phyloP scores from a whole-genome alignment of 2,888 invertebrate genomes.

The Watsonalla cultraria region DNA sequence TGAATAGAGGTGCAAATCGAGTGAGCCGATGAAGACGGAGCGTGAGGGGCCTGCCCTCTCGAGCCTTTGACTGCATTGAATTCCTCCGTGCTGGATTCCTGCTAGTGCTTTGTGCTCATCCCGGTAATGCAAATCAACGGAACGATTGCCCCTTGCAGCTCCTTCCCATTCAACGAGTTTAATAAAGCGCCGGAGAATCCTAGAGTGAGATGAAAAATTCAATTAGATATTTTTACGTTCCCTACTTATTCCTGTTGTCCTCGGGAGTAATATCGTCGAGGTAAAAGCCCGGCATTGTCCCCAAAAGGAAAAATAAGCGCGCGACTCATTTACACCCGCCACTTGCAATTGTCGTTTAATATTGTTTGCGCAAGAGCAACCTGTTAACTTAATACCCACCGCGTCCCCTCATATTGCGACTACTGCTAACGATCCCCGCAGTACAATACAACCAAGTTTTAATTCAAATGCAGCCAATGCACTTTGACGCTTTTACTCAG shows the following conservation, averaged over 20 bases:
- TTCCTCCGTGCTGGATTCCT: slow-evolving; percentile 32
- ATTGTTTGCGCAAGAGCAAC: slow-evolving; percentile 39
- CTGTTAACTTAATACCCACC: slow-evolving; percentile 25
- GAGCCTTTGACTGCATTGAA: slow-evolving; percentile 39
- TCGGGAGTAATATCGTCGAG: slow-evolving; percentile 39
- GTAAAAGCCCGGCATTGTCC: slow-evolving; percentile 33
- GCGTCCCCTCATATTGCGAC: slow-evolving; percentile 14
- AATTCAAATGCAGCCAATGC: background rate
- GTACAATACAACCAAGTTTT: background rate
- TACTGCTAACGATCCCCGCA: background rate
- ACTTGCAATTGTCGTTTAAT: slow-evolving; percentile 45
- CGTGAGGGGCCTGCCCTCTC: slow-evolving; percentile 8
- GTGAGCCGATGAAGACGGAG: background rate
- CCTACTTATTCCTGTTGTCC: slow-evolving; percentile 40
- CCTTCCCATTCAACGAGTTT: slow-evolving; percentile 46
- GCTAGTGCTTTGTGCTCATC: slow-evolving; percentile 43
- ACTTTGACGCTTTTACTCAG: no score
- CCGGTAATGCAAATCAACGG: slow-evolving; percentile 55
- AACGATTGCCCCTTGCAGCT: slow-evolving; percentile 50
- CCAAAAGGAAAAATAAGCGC: slow-evolving; percentile 39
- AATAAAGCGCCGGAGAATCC: slow-evolving; percentile 49
- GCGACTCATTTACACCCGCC: slow-evolving; percentile 45
- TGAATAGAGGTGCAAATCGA: background rate
- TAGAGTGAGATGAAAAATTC: slow-evolving; percentile 60
- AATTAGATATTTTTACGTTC: slow-evolving; percentile 56